Base-by-base conservation (phyloP, 2,797 vertebrate genomes). In the Lagodon rhomboides region DNA sequence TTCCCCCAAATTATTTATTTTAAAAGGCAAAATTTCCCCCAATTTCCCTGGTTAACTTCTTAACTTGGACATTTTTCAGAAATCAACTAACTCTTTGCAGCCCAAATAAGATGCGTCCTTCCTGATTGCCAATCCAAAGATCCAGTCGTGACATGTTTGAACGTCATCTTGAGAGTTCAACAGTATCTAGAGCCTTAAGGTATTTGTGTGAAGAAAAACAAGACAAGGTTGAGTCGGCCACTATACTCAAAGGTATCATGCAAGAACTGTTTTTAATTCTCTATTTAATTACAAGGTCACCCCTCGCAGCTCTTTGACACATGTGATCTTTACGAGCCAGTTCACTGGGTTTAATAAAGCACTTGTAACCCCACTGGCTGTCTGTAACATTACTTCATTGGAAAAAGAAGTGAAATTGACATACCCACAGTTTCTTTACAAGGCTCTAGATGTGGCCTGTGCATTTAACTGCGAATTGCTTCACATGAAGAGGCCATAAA, bases 281-380 rank as follows among this genome's bases (percentile, higher is more conserved):
- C n/a, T 15, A 58, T 75, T 59, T 12, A 68, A 74, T 76, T 34
- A 80, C 82, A 87, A 87, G 86, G 83, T 90, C 80, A 85, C n/a
- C 6, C 49, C 68, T 80, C 16, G 23, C 50, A 30, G 72, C 51
- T 50, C 55, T 49, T 65, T 55, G 27, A 66, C 74, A 68, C 43
- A 23, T 34, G 60, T 4, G 7, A 27, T 25, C 30, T 84, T 89
- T 66, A 85, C 25, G 64, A 84, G 81, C 13, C 34, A 38, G 18
- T 74, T 76, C 82, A 79, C 38, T 34, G 9, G 13, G 17, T 76
- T 70, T 75, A 72, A 81, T 67, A 38, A 38, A 38, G 55, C 16
- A 43, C 49, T 60, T 59, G 13, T 63, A 61, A 68, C 51, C 70
- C 61, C 0, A 2, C 27, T 20, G 23, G 59, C 47, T 23, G 61